Evolutionary conservation across 2,888 invertebrate genomes (phyloP), one percentile per base, ranked within the genome.

Genomic region (Xanthorhoe designata): DNA sequence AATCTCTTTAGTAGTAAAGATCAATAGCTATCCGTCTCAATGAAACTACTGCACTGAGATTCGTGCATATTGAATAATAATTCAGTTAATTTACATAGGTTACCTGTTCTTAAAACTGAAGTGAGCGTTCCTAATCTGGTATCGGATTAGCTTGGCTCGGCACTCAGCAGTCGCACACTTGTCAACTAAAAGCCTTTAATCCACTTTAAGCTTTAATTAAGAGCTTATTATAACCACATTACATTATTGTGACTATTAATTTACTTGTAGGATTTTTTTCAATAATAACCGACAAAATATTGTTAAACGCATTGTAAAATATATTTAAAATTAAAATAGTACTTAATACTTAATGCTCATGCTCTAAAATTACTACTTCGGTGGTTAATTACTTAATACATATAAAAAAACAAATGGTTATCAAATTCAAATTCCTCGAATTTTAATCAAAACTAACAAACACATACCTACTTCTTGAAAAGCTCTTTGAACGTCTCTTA

Each of bases 101-200:
- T 42, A 42, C 38, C 13, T 13, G 13, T 42, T 42, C 13, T 2
- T 42, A 42, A 42, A 42, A 45, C 51, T 55, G n/a, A 55, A 47
- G 55, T 42, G n/a, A 66, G 57, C 32, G 35, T 56, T 57, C 52
- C 24, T 24, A 24, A 6, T 53, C 17, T 47, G 17, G 47, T 35
- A 52, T 29, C 13, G 54, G 50, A 64, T 60, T 49, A 61, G 54
- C 49, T 50, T 24, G 10, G 29, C 47, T 53, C 38, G 13, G 38
- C 38, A 42, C 2, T 42, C 38, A 65, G 42, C 10, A 42, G n/a
- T 55, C 32, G 32, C 32, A 8, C 19, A 15, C 19, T 50, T 65
- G 57, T 61, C 66, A 61, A 57, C 38, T 10, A 53, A 64, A 61
- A 42, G 52, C 38, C 52, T 42, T 29, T 50, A 24, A 56, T 56